These are phyloP conservation scores for Ormyrus rosae DNA, from an alignment of 2,888 invertebrate species.

Conservation along the genomic window DNA sequence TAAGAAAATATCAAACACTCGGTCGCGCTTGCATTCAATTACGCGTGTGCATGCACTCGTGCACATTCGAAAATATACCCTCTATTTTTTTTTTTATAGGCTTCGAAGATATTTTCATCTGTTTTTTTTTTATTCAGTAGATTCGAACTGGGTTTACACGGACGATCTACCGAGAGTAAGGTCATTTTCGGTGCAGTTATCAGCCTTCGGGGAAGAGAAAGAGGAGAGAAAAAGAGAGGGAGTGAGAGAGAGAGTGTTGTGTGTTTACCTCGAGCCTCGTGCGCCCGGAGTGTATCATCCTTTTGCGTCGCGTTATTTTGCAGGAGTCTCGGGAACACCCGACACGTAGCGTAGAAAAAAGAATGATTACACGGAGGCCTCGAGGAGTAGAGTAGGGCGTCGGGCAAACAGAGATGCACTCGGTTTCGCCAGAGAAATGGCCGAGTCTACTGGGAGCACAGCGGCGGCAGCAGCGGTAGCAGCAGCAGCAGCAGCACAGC, in stretches of 20 bases:
- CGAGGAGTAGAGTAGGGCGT: conserved; percentile 18
- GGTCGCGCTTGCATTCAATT: neutral
- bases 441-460: conserved; percentile 67
- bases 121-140: no score
- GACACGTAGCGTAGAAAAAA: conserved; percentile 65
- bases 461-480: neutral
- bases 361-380: conserved; percentile 29
- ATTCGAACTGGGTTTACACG: no score
- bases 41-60: neutral
- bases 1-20: neutral
- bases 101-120: neutral
- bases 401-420: conserved; percentile 51
- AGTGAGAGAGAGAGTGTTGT: conserved; percentile 31
- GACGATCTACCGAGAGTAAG: no score
- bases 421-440: conserved; percentile 73
- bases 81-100: conserved; percentile 12
- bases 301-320: conserved; percentile 76
- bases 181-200: no score
- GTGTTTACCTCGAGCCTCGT: conserved; percentile 75
- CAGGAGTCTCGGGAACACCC: conserved; percentile 70
- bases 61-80: neutral
- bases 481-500: neutral
- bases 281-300: conserved; percentile 76
- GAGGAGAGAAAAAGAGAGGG: conserved; percentile 55
- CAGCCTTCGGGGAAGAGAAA: neutral